Evolutionary conservation across 2,888 invertebrate species (phyloP).

Genomic region (Macaria liturata): DNA sequence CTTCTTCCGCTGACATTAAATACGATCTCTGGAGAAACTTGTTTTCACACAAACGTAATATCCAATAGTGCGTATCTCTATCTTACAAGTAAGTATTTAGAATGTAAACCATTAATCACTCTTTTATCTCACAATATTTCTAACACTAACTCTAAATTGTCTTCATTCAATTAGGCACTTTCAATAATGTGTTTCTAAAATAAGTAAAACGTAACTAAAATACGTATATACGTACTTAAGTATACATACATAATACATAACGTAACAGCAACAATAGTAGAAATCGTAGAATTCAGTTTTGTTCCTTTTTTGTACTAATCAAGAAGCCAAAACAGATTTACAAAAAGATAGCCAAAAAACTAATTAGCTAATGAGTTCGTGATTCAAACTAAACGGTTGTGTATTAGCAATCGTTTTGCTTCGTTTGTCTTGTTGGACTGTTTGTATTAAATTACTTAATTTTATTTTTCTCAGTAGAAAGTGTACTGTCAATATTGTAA

Average conservation of each 20-base stretch:
- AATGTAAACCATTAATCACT: no score
- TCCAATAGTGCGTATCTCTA: constrained; percentile 57
- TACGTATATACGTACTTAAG: no score
- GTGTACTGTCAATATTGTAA: constrained; percentile 52
- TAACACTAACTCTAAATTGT: no score
- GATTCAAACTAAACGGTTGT: constrained; percentile 13
- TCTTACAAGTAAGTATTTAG: constrained; percentile 11
- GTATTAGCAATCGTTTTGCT: constrained; percentile 16
- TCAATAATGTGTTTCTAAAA: no score
- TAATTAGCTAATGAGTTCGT: constrained; percentile 17
- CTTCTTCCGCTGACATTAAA: no score
- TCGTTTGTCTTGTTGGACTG: constrained; percentile 21
- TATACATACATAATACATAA: no score
- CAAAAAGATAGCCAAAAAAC: constrained; percentile 11
- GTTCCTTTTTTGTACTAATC: neutral
- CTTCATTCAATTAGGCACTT: no score
- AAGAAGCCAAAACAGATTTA: constrained; percentile 1
- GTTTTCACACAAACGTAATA: constrained; percentile 56
- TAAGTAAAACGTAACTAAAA: no score
- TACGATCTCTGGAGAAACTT: constrained; percentile 32
- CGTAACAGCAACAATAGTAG: no score
- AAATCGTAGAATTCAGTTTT: no score
- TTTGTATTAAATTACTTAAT: constrained; percentile 39
- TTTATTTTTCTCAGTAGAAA: constrained; percentile 48
- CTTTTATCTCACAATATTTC: no score